Base-by-base conservation (phyloP, 2,888 invertebrate genomes). In the Drosophila koepferae region DNA sequence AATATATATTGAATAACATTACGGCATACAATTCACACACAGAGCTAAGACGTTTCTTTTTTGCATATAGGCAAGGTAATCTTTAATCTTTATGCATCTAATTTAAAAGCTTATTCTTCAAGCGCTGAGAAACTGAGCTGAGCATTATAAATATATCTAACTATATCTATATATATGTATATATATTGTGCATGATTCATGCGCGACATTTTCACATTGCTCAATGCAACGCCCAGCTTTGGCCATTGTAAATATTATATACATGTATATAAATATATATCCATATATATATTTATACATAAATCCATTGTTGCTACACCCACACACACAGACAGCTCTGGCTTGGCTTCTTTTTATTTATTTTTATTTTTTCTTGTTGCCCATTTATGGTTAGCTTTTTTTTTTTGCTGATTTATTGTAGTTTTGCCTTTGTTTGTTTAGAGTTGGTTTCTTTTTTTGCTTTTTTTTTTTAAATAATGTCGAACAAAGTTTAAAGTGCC, bases 121-220 rank as follows among this genome's bases (percentile, higher is more conserved):
- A 51, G 60, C 8, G 63, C 40, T 61, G 48, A 56, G 56, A 65
- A 59, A 54, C 48, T 53, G 40, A 58, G 67, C 67, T 43, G 63
- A 43, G 58, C 64, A 51, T 36, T 51, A 51, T 18, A 58, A n/a
- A 49, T 31, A 31, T 49, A 2, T 10, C 1, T 31, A 49, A 4
- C 9, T 48, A 48, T 48, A 2, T 10, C 2, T 31, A n/a, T 49
- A 10, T 31, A 9, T 48, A 2, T 28, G 10, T 48, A 12, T 46
- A 23, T 28, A 34, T 40, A 72, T 59, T 43, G 41, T 53, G 31
- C 44, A 74, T 77, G 77, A 77, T 64, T 77, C 77, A 77, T 73
- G 49, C 77, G 74, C 68, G 73, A 79, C 84, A 73, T 81, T 82
- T 80, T 79, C 74, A 43, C 68, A 74, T 48, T 68, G 74, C 64